Evolutionary conservation across 2,113 vertebrate species (phyloP), one percentile per base, ranked within the genome.

Genomic region (Carassius carassius): DNA sequence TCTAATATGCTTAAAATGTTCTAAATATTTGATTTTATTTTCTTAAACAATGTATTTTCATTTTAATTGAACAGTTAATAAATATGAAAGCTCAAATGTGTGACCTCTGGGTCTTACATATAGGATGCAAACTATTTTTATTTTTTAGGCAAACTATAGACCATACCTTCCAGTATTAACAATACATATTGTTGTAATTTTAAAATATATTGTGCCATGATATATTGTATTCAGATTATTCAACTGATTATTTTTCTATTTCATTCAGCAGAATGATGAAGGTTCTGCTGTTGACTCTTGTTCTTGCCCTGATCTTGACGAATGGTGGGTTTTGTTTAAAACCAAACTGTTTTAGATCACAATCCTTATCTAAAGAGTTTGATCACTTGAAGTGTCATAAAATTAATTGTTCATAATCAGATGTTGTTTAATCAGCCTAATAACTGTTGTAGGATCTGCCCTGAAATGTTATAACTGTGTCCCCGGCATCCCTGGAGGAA

Each of bases 221-320:
- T 14, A 14, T 49, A 49, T 49, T 49, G 47, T 49, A 70, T 41
- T 44, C 25, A 41, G 35, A 63, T 37, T 23, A n/a, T 6, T 37
- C 14, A 17, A 17, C 14, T 16, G 49, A 54, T 54, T 54, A 17
- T 12, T 1, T 23, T 78, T 69, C 67, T 19, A 44, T 16, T 81
- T 77, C 58, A 41, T 7, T 11, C 25, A 62, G 19, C 32, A 82
- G 72, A 35, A 82, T 19, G 74, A 82, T 82, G 62, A 86, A 82
- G 85, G 65, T 75, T 70, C 49, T 82, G 17, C n/a, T 86, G 12
- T n/a, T 78, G 72, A 5, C 73, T 56, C 73, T 86, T 35, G 23
- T 47, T 70, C 35, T 86, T 25, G 23, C 62, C 10, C 14, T 86
- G 60, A 25, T 86, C 62, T 76, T 82, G 72, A 41, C 41, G 12